phyloP scores from a whole-genome alignment of 2,113 vertebrate species.

The Colinus virginianus region DNA sequence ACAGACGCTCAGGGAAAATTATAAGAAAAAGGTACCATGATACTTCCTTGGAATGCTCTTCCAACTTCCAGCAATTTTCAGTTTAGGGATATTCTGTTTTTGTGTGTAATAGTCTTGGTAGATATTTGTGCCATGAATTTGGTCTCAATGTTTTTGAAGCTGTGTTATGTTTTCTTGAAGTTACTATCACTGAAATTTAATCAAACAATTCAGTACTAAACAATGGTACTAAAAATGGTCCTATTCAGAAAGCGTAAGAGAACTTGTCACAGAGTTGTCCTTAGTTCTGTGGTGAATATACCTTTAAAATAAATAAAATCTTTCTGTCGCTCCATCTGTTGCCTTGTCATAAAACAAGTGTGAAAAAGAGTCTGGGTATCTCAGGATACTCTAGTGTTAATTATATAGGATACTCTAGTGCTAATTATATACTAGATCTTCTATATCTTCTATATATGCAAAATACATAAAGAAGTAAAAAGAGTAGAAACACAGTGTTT shows the following conservation, averaged over 20 bases:
- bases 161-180: constrained; percentile 52
- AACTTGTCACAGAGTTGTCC: constrained; percentile 17
- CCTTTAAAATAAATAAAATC: not conserved
- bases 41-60: constrained; percentile 61
- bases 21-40: constrained; percentile 55
- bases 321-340: not conserved
- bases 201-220: constrained; percentile 33
- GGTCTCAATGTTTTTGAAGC: constrained; percentile 40
- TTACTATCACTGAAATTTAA: constrained; percentile 45
- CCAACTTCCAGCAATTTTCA: constrained; percentile 61
- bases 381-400: not conserved
- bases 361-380: not conserved
- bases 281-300: constrained; percentile 28
- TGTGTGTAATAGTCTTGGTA: constrained; percentile 47
- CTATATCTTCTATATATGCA: constrained; percentile 28
- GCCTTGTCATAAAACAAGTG: not conserved
- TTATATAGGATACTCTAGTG: not conserved
- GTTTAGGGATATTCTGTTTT: constrained; percentile 65
- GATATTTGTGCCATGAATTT: constrained; percentile 62
- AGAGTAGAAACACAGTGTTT: constrained; percentile 36
- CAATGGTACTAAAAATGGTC: constrained; percentile 45
- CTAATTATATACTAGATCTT: constrained; percentile 23
- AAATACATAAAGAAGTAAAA: not conserved
- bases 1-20: constrained; percentile 67
- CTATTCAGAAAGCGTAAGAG: not conserved